Evolutionary conservation across 1,140 invertebrate genomes (phyloP).

Genomic region (Pseudoatta argentina): DNA sequence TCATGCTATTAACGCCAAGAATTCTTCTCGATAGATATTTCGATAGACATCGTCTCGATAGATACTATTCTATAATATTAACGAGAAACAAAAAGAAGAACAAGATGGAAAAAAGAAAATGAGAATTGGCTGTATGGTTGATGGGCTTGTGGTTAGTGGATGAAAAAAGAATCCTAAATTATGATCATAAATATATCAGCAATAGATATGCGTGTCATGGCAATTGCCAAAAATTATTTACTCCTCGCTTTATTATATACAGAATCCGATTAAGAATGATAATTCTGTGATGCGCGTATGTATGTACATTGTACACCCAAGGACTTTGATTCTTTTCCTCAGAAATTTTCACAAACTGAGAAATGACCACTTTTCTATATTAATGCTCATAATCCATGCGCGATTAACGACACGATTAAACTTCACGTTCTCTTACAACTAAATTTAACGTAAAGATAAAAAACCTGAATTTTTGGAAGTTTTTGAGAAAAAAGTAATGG

Average conservation of each 20-base stretch:
- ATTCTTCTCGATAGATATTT: not conserved
- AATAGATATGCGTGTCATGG: slow-evolving; percentile 15
- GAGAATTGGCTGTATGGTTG: not conserved
- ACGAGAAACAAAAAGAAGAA: not conserved
- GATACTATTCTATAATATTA: not conserved
- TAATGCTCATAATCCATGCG: too few relatives aligned
- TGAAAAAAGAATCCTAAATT: slow-evolving; percentile 66
- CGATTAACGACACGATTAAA: too few relatives aligned
- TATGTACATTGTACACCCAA: too few relatives aligned
- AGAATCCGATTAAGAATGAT: slow-evolving; percentile 57
- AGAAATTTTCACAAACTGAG: too few relatives aligned
- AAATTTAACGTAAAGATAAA: too few relatives aligned
- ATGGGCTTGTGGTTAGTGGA: slow-evolving; percentile 24
- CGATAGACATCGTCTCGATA: not conserved
- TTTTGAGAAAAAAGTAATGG: too few relatives aligned
- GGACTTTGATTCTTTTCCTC: too few relatives aligned
- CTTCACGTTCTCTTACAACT: too few relatives aligned
- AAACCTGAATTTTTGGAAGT: too few relatives aligned
- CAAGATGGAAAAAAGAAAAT: not conserved
- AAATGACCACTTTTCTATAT: too few relatives aligned
- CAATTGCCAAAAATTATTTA: slow-evolving; percentile 62
- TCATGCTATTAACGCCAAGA: too few relatives aligned
- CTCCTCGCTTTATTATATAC: not conserved
- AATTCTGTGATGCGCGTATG: not conserved
- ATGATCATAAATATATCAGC: slow-evolving; percentile 62